A percentile compares a stretch with the other conserved stretches of the same genome.
Evolutionary conservation across 2,113 vertebrate genomes (phyloP).

Genomic region (Lagopus muta): DNA sequence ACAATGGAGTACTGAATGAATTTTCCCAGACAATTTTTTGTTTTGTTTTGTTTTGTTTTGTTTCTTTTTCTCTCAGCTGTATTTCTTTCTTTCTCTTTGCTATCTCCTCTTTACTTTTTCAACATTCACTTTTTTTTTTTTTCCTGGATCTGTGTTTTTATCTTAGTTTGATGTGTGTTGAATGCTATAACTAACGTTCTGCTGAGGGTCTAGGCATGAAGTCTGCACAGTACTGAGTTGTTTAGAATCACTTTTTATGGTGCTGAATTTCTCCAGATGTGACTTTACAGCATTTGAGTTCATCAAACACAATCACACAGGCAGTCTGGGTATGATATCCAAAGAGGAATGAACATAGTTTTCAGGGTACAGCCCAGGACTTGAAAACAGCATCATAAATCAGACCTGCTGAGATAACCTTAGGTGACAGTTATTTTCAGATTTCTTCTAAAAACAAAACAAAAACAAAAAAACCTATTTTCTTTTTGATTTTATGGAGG

Average conservation of each 20-base stretch:
- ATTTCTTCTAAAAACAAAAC: not conserved
- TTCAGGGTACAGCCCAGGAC: not conserved
- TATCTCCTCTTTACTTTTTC: not conserved
- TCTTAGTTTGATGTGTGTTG: not conserved
- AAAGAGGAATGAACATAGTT: not conserved
- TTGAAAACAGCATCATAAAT: not conserved
- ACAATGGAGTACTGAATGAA: not conserved
- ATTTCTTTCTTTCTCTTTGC: fast-evolving
- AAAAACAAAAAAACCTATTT: not conserved
- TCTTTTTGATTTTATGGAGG: not conserved
- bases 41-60: too few species aligned
- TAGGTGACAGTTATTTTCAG: not conserved
- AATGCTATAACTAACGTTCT: not conserved
- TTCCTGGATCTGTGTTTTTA: not conserved
- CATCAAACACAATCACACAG: not conserved
- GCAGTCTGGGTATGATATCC: not conserved
- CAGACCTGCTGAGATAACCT: fast-evolving
- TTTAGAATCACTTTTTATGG: not conserved
- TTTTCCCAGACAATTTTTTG: not conserved
- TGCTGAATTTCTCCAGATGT: not conserved
- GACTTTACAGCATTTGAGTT: not conserved
- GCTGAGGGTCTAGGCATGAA: not conserved
- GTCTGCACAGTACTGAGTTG: not conserved
- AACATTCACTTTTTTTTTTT: not conserved
- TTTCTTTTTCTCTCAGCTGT: not conserved